Evolutionary conservation across 2,888 invertebrate genomes (phyloP).

Genomic region (Cryptocephalus moraei): DNA sequence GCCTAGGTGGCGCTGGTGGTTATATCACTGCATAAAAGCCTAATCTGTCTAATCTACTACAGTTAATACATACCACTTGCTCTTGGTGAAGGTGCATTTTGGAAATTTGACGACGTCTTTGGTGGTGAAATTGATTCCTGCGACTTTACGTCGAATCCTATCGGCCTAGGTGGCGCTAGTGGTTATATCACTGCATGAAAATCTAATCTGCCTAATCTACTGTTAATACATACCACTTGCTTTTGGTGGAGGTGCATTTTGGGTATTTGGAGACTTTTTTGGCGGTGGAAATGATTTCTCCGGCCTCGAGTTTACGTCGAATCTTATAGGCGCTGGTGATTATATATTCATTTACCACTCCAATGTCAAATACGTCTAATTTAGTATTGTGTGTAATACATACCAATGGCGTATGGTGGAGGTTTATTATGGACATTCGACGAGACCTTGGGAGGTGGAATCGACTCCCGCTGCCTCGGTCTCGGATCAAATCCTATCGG

Average conservation of each 20-base stretch:
- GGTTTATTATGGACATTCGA: too few species aligned
- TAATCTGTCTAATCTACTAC: too few species aligned
- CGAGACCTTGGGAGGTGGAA: background rate
- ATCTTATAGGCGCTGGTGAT: background rate
- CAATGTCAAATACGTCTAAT: too few species aligned
- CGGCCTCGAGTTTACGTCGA: background rate
- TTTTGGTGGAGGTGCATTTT: too few species aligned
- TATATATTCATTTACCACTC: background rate
- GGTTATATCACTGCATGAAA: background rate
- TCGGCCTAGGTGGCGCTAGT: background rate
- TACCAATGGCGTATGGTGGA: too few species aligned
- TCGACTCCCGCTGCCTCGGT: background rate
- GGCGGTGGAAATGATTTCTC: constrained; percentile 10
- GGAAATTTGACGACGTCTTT: background rate
- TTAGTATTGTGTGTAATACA: too few species aligned
- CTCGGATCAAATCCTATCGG: too few species aligned
- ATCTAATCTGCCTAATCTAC: too few species aligned
- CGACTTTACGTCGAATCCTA: background rate
- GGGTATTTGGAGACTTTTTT: constrained; percentile 1
- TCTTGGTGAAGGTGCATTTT: too few species aligned
- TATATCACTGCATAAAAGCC: background rate
- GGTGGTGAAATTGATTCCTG: constrained; percentile 8
- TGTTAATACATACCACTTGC: too few species aligned
- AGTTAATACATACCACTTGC: too few species aligned
- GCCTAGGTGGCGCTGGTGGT: constrained; percentile 1